Evolutionary conservation across 2,797 vertebrate genomes (phyloP), one percentile per base, ranked within the genome.

Genomic region (Chloroceryle amazona): DNA sequence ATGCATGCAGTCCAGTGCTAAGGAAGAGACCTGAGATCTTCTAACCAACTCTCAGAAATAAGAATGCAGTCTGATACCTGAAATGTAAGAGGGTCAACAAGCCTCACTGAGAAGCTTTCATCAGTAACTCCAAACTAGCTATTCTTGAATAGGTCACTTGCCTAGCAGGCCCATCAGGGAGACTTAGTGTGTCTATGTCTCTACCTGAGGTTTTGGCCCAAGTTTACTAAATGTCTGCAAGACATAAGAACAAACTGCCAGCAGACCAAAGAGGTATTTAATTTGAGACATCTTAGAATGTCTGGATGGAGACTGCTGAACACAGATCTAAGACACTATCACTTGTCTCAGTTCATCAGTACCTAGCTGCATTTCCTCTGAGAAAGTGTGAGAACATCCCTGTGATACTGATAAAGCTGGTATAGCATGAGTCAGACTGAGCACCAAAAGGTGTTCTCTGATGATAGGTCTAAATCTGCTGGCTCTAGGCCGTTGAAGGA

Each of bases 401-500:
- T 61, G n/a, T 67, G 79, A 80, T 73, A 60, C 67, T 25, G 23
- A 51, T 52, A 83, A 91, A 81, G 71, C 41, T 74, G 33, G 19
- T 46, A 42, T 62, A 72, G 49, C 17, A 10, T 17, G 25, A 87
- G 21, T 13, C 39, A 57, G 47, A 57, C 9, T 57, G 67, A 81
- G 47, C 85, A 85, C 13, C 65, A 87, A 49, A 91, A 93, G 44
- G 73, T 82, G 71, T 47, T 95, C 63, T n/a, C 33, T 86, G 63
- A 61, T 1, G 20, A 85, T 25, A 85, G 57, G 51, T 89, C 72
- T 79, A 75, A 93, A 47, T 66, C 52, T 89, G 49, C 55, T 94
- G 93, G 63, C 62, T 94, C 60, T 70, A 72, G 62, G 51, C 44
- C 41, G 92, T 95, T 84, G 60, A 92, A 80, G 71, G 65, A 86